A percentile compares a stretch with the other conserved stretches of the same genome.
Conservation (phyloP, 2,113 vertebrate genomes). For the Pungitius pungitius region DNA sequence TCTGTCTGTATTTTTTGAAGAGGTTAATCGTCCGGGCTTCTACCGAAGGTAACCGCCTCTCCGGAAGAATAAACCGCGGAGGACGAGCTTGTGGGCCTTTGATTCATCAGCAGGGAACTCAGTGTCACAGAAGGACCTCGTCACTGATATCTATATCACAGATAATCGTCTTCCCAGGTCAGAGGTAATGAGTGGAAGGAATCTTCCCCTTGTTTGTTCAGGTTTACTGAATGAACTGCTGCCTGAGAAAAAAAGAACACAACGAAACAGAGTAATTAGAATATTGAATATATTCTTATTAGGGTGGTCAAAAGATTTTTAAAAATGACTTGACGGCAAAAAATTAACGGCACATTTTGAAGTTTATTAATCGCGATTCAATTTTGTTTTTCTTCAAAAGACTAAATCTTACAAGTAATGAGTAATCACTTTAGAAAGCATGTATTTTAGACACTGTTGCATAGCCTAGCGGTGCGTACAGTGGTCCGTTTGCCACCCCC, state of each 20-base stretch:
- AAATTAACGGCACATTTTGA: too few species aligned
- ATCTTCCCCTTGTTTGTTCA: constrained; percentile 5
- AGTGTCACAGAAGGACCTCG: constrained; percentile 10
- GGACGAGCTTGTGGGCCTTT: constrained; percentile 25
- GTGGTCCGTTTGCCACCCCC: too few species aligned
- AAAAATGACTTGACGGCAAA: too few species aligned
- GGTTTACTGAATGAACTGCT: background rate
- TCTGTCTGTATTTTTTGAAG: background rate
- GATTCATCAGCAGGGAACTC: background rate
- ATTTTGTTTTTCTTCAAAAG: too few species aligned
- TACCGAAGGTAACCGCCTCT: background rate
- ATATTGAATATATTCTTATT: background rate
- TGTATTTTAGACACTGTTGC: too few species aligned
- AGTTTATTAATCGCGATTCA: too few species aligned
- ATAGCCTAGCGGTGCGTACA: too few species aligned
- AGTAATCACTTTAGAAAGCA: too few species aligned
- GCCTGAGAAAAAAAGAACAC: background rate
- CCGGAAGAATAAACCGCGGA: constrained; percentile 5
- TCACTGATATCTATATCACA: background rate
- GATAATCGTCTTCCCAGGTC: constrained; percentile 6
- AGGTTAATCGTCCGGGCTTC: constrained; percentile 5
- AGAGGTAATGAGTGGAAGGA: constrained; percentile 17
- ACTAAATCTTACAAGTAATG: too few species aligned
- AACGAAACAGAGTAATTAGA: background rate
- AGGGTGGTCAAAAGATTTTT: too few species aligned